Conservation (phyloP, 2,888 invertebrate genomes). For the Philaethria dido region DNA sequence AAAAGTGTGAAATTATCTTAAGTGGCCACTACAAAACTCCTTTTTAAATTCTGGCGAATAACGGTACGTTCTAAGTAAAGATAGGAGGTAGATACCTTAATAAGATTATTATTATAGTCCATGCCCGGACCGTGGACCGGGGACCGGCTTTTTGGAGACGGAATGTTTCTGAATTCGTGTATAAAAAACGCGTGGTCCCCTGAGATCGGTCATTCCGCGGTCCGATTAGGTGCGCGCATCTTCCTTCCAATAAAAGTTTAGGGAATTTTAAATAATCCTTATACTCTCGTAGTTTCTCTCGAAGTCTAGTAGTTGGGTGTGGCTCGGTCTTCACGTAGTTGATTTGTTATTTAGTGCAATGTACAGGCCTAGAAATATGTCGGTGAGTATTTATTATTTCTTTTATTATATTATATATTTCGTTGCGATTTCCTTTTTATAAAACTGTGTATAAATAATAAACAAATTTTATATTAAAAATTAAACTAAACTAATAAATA, state of each 20-base stretch:
- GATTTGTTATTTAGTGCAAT: conserved; percentile 41
- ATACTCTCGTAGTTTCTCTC: conserved; percentile 29
- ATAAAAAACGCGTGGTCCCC: conserved; percentile 79
- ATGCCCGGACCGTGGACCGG: conserved; percentile 73
- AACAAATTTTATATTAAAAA: neutral
- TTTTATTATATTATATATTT: conserved; percentile 14
- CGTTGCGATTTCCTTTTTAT: conserved; percentile 25
- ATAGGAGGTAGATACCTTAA: conserved; percentile 82
- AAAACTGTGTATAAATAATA: neutral
- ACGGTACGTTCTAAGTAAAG: conserved; percentile 81
- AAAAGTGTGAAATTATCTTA: conserved; percentile 81
- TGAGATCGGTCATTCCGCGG: conserved; percentile 78
- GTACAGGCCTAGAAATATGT: conserved; percentile 40
- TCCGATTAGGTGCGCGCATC: conserved; percentile 74
- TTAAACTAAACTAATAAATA: neutral
- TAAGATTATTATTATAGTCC: conserved; percentile 81
- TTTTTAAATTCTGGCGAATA: conserved; percentile 75
- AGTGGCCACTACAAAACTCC: conserved; percentile 72
- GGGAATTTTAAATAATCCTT: conserved; percentile 31
- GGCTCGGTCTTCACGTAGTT: conserved; percentile 19
- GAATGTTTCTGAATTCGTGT: conserved; percentile 80
- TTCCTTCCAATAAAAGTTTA: conserved; percentile 55
- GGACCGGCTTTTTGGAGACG: conserved; percentile 78
- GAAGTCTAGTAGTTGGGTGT: conserved; percentile 35
- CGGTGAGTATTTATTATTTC: conserved; percentile 42